Conservation (phyloP, 1,140 invertebrate species). For the Sitobion miscanthi region DNA sequence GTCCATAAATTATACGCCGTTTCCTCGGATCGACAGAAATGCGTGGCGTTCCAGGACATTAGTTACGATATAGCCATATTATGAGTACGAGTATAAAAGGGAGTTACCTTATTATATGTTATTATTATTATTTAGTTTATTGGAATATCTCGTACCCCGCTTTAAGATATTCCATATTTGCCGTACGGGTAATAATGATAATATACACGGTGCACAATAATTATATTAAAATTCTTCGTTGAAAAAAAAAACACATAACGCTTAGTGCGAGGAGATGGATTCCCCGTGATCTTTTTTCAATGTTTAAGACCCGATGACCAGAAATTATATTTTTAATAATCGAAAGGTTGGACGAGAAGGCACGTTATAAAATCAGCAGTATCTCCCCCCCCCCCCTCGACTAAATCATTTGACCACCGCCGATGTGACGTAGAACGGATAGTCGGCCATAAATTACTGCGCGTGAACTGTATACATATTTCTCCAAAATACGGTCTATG, state of each 20-base stretch:
- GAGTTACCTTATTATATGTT: slow-evolving; percentile 3
- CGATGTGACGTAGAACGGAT: neutral
- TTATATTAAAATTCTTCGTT: slow-evolving; percentile 7
- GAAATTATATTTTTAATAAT: too few relatives aligned
- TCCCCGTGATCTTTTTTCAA: too few relatives aligned
- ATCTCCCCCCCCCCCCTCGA: too few relatives aligned
- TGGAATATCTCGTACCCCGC: neutral
- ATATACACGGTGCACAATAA: neutral
- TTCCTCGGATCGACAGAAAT: slow-evolving; percentile 15
- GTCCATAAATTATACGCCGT: slow-evolving; percentile 42
- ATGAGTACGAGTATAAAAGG: neutral
- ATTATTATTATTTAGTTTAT: slow-evolving; percentile 9
- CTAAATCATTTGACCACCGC: too few relatives aligned
- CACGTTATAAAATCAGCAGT: too few relatives aligned
- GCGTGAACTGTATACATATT: neutral
- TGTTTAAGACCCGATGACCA: too few relatives aligned
- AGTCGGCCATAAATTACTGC: neutral
- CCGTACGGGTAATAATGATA: neutral
- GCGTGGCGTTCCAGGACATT: slow-evolving; percentile 26
- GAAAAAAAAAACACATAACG: neutral
- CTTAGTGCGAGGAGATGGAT: too few relatives aligned
- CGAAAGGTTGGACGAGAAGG: too few relatives aligned
- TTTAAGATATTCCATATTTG: slow-evolving; percentile 2
- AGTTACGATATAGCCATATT: neutral
- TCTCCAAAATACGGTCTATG: too few relatives aligned